Base-by-base conservation (phyloP, 2,888 invertebrate genomes). In the Galeopsomyia nigrocyanea region DNA sequence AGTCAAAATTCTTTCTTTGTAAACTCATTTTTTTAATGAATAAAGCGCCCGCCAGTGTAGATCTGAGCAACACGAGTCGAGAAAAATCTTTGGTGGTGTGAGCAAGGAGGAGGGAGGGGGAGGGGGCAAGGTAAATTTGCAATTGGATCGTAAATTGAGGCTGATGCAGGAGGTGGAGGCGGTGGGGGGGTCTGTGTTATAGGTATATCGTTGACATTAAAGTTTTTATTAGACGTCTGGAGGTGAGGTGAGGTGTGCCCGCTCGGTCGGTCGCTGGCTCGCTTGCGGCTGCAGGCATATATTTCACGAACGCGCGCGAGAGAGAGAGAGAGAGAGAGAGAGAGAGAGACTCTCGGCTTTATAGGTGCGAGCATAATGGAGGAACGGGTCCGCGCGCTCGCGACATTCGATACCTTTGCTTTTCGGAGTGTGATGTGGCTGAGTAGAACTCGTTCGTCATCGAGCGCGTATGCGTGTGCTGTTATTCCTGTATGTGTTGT, bases 371-470 rank as follows among this genome's bases (percentile, higher is more conserved):
- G 39, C 39, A 39, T 39, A 39, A 39, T 39, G 39, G 39, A 39
- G 39, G 10, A 39, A 39, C 39, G 39, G 60, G 1, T 46, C 21
- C 7, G 49, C 21, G 69, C 51, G 69, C 7, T 21, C 21, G 69
- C 51, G 69, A 60, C 39, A 69, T 63, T 55, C 57, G 69, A 69
- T 69, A 53, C 26, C 68, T 70, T 68, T 73, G 26, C 26, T 26
- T 26, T 26, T 26, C 26, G 49, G 60, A 56, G 71, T 72, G 74
- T 75, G 68, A 73, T 71, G 74, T 73, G 75, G 74, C 74, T 75
- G 75, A 77, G 26, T 5, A 26, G 75, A 77, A 78, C 73, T 74
- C 75, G 72, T 72, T 68, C 75, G 71, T 77, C 76, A 74, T 77
- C 73, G 76, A 56, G 71, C 73, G 69, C 64, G 75, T 76, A 31